Evolutionary conservation across 2,888 invertebrate species (phyloP), one percentile per base, ranked within the genome.

Genomic region (Masnerella sp.): DNA sequence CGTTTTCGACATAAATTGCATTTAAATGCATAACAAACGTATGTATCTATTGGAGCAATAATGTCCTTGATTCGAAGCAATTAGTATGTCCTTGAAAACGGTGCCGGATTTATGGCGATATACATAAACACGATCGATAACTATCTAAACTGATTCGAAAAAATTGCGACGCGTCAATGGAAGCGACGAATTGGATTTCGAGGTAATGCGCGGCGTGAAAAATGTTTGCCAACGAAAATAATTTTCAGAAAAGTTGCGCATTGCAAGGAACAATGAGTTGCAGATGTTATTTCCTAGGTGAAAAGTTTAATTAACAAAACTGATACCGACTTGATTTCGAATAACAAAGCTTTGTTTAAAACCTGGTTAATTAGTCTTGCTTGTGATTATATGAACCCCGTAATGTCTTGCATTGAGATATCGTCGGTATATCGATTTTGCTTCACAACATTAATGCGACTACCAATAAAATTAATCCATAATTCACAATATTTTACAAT

Each of bases 1-100:
- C 58, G 71, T 64, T 71, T 58, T 42, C 58, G 51, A 64, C 71
- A 71, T 62, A 59, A 70, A 70, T 70, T 62, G 62, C 70, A 70
- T 70, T 70, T 49, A 70, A 70, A 70, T 70, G 45, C 70, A 70
- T 62, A 49, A 51, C 70, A 62, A 62, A 56, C 51, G 62, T 58
- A 42, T 56, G 40, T 49, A 49, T 40, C 38, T 38, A 54, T 56
- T 62, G 54, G 36, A 43, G 28, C 69, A 62, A 70, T 70, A 62
- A 71, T 64, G 64, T 71, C 64, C 62, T 70, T 56, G 70, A 64
- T 62, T 62, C 51, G 14, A 30, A 25, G 51, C 62, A 70, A 70
- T 70, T 70, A 64, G 32, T 56, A 42, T 56, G 70, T 51, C 70
- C 70, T 71, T 71, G 70, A 64, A 62, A 71, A 40, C 8, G 18